These are phyloP conservation scores for Psittacula derbiana DNA, from an alignment of 2,797 vertebrate genomes.

Conservation along the genomic window DNA sequence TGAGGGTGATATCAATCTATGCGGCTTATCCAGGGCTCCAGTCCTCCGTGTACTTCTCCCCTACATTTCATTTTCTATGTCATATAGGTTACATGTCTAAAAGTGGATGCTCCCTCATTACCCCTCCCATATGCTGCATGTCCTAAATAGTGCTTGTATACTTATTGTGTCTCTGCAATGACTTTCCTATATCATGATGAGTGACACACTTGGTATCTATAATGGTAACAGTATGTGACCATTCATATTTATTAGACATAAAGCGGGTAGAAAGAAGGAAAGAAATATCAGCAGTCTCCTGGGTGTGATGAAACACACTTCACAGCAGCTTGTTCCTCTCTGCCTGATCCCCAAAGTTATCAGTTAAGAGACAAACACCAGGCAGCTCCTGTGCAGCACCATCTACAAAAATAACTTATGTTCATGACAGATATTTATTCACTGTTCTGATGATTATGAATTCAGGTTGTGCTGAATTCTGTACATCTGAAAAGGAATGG, in stretches of 20 bases:
- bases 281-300: neutral
- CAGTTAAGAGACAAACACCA: neutral
- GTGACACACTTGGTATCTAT: neutral
- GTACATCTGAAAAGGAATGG: neutral
- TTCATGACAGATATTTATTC: neutral
- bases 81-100: no score
- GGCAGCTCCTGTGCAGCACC: neutral
- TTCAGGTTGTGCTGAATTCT: neutral
- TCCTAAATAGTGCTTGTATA: neutral
- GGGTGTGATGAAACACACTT: neutral
- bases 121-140: fast-evolving
- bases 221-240: neutral
- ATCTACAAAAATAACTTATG: neutral
- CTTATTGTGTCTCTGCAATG: neutral
- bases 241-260: neutral
- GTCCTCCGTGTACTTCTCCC: neutral
- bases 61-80: neutral
- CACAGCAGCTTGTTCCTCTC: neutral
- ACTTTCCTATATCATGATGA: neutral
- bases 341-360: neutral
- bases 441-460: neutral
- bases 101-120: neutral
- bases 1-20: neutral
- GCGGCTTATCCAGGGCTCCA: neutral
- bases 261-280: neutral